phyloP scores from a whole-genome alignment of 2,797 vertebrate genomes.

The Sardinella longiceps region DNA sequence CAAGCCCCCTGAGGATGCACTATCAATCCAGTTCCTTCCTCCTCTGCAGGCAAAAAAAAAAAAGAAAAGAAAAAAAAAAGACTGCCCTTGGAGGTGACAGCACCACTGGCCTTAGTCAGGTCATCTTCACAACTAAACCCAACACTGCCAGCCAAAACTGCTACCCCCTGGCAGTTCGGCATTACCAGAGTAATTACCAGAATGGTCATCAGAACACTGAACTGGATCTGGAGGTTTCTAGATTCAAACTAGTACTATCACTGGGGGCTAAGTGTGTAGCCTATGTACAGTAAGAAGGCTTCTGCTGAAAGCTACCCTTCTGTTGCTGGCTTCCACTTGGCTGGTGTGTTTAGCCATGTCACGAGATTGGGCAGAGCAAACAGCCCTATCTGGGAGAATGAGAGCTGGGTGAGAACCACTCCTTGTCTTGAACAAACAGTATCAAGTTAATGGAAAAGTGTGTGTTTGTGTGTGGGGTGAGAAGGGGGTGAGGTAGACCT shows the following conservation, averaged over 20 bases:
- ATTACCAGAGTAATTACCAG: neutral
- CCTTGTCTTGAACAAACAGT: conserved; percentile 16
- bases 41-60: conserved; percentile 39
- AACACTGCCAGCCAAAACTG: neutral
- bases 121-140: conserved; percentile 17
- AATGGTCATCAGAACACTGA: neutral
- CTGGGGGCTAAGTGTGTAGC: neutral
- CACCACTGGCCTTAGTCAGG: conserved; percentile 39
- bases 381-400: conserved; percentile 2
- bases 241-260: neutral
- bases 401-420: conserved; percentile 20
- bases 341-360: conserved; percentile 9
- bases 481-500: neutral
- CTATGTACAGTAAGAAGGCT: neutral
- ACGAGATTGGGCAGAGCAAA: neutral
- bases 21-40: conserved; percentile 61
- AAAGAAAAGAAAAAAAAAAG: conserved; percentile 40
- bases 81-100: conserved; percentile 37
- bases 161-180: neutral
- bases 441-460: conserved; percentile 19
- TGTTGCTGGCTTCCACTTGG: neutral
- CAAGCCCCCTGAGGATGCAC: conserved; percentile 58
- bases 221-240: neutral
- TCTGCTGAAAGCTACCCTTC: neutral
- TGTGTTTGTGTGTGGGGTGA: neutral